Base-by-base conservation (phyloP, 2,888 invertebrate genomes). In the Dusona sp. region DNA sequence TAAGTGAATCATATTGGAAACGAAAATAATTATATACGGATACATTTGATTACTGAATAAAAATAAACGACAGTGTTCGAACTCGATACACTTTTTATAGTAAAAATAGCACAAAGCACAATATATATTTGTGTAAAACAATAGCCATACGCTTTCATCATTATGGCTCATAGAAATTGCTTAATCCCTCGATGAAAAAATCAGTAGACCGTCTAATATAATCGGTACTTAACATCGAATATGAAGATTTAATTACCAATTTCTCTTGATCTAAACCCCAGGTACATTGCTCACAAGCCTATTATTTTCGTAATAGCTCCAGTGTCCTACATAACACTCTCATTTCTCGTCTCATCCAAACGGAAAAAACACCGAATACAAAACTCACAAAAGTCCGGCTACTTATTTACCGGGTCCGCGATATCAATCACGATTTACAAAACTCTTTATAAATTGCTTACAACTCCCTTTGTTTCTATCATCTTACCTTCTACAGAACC, bases 281-380 rank as follows among this genome's bases (percentile, higher is more conserved):
- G 70, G 22, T 68, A 54, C 45, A 45, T 72, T 13, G 38, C 29
- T 33, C 11, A 19, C 48, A 9, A 51, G 22, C 67, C 54, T 29
- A 83, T 83, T 77, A 83, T 80, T 80, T 57, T 67, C 65, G 9
- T 48, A 77, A 83, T 80, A 83, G 61, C 80, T 51, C 68, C 13
- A 13, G 29, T 77, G 86, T 72, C 73, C 83, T 51, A 83, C 72
- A 86, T 83, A 64, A 65, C 70, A n/a, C 48, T 33, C 25, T 48
- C 19, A 6, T 67, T 80, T 70, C 45, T 70, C 73, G 48, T 79
- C 48, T 42, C 57, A 73, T 45, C 79, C 4, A 29, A 36, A 79
- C 22, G 22, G 22, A 33, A 38, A 48, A 84, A 70, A 75, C 64
- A 19, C 22, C 38, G 22, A 57, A 38, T 61, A 61, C 51, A 25